Evolutionary conservation across 2,113 vertebrate species (phyloP), one percentile per base, ranked within the genome.

Genomic region (Hipposideros armiger): DNA sequence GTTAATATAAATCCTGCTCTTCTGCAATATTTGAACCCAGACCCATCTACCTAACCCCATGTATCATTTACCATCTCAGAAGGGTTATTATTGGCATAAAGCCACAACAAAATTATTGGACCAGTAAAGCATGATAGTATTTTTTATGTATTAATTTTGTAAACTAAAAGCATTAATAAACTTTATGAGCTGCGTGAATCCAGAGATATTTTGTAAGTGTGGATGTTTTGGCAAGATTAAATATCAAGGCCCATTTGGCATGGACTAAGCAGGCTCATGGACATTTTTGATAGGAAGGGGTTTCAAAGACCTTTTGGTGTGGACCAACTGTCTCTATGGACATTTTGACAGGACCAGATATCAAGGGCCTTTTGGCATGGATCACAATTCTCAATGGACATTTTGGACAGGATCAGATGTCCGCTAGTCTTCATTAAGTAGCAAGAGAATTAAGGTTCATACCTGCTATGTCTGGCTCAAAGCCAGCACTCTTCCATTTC

Each of bases 401-500:
- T 74, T 47, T 60, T 47, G 22, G n/a, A 58, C 54, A 58, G n/a
- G 36, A 60, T 24, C 14, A 17, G 19, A 82, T 45, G 40, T 64
- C 26, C 47, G 15, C 40, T 22, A 82, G 22, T 82, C 58, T 82
- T 24, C 30, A 45, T 60, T 45, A 45, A 47, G 58, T 73, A 66
- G 80, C 24, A 76, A 45, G 87, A 93, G 64, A 95, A 80, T 67
- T 26, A 84, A 90, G 66, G 76, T 90, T 94, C 56, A 91, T 58
- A 90, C 64, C 62, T 54, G 42, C 58, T 90, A 92, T 81, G 20
- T 60, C 66, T 93, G 87, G 83, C 60, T 74, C 56, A 87, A 90
- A 92, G 64, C 58, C 78, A 90, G 19, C 58, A 52, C 80, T 81
- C 28, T 76, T 95, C 76, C 56, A 87, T 96, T 94, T 96, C 26